phyloP scores from a whole-genome alignment of 2,113 vertebrate genomes.

The Melanerpes formicivorus region DNA sequence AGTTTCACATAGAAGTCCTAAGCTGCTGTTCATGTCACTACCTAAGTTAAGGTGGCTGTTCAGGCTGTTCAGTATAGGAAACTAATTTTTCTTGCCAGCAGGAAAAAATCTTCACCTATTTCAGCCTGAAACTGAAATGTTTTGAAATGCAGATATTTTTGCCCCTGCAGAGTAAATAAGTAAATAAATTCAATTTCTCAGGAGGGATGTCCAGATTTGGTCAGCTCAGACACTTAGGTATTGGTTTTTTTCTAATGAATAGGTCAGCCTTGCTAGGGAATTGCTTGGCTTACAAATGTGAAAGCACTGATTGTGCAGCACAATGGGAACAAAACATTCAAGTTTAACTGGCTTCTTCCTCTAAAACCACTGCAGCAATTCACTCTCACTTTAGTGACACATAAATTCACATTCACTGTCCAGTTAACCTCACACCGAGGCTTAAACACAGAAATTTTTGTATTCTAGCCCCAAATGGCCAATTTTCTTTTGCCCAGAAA shows the following conservation, averaged over 20 bases:
- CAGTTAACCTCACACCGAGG: neutral
- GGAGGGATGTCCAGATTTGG: neutral
- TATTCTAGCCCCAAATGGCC: neutral
- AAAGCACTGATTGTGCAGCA: neutral
- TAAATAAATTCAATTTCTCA: neutral
- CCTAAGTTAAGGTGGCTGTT: neutral
- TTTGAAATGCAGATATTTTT: neutral
- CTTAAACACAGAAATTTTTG: neutral
- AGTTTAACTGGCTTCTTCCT: neutral
- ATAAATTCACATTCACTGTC: neutral
- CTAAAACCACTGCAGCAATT: neutral
- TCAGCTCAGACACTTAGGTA: neutral
- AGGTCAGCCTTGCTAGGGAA: neutral
- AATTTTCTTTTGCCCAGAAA: neutral
- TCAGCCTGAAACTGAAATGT: neutral
- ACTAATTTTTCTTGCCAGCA: neutral
- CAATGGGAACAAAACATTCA: neutral
- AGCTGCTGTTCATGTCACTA: accelerated
- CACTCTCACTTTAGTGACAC: neutral
- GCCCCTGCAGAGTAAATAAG: neutral
- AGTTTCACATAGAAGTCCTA: neutral
- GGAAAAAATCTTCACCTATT: neutral
- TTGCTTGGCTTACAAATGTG: neutral
- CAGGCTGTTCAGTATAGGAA: neutral
- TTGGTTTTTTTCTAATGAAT: neutral